Evolutionary conservation across 1,140 invertebrate genomes (phyloP), one percentile per base, ranked within the genome.

Genomic region (Cepaea nemoralis): DNA sequence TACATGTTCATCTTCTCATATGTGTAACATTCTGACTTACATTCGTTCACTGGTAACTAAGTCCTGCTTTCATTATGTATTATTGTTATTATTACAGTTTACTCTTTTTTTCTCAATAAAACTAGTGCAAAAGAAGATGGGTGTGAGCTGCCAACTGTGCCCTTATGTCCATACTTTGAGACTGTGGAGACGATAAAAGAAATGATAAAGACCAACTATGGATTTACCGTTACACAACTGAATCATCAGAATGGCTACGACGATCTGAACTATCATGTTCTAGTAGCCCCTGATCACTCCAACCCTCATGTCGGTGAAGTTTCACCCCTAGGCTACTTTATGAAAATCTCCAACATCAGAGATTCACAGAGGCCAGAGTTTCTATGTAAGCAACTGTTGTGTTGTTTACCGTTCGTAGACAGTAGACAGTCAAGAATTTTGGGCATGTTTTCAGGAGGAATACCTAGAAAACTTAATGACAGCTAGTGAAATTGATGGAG

Each of bases 331-430:
- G 95, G 95, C 0, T 97, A 96, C 86, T 94, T 96, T 16, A 90
- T 97, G 40, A 97, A 97, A 92, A 93, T 97, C 55, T 91, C 95
- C 33, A 97, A 97, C 90, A 93, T 94, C 0, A 91, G 96, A 87
- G 95, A 97, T 88, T 96, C 96, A 0, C 92, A 94, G 85, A 94
- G 95, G 45, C 87, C 91, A 0, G 85, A 90, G 0, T 91, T 95
- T 33, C 92, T 96, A 24, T 94, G 88, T 89, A 87, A 83, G 83
- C 42, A 0, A 14, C 27, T 33, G 27, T 27, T 45, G 19, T 45
- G n/a, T n/a, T n/a, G n/a, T n/a, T n/a, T n/a, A n/a, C n/a, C n/a
- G n/a, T n/a, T n/a, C n/a, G n/a, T n/a, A n/a, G n/a, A n/a, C n/a
- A n/a, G n/a, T n/a, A n/a, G n/a, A n/a, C n/a, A n/a, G n/a, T n/a